Percentiles rank a stretch among this genome's conserved stretches.
These are phyloP conservation scores for Apodemia duryi DNA, from an alignment of 2,888 invertebrate species.

Conservation along the genomic window DNA sequence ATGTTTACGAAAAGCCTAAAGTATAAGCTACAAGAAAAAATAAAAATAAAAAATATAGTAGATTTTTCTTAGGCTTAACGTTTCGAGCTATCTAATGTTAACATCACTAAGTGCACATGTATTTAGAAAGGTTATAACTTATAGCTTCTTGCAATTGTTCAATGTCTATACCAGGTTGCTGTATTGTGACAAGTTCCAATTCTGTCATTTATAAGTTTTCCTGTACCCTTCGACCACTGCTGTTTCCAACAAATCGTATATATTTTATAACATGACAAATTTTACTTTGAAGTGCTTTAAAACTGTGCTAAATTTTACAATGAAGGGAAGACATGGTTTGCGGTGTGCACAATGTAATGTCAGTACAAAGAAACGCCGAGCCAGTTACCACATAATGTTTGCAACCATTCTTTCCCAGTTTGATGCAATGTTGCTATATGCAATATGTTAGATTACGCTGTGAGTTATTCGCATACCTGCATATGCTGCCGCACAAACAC, in stretches of 20 bases:
- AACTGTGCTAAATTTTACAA: neutral
- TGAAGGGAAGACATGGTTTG: slow-evolving; percentile 43
- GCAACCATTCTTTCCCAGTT: slow-evolving; percentile 53
- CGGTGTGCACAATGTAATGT: slow-evolving; percentile 42
- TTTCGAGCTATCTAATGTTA: slow-evolving; percentile 70
- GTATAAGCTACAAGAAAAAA: slow-evolving; percentile 69
- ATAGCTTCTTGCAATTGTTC: slow-evolving; percentile 58
- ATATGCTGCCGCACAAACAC: slow-evolving; percentile 76
- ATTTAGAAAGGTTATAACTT: slow-evolving; percentile 48
- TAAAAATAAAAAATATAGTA: slow-evolving; percentile 58
- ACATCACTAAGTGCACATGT: slow-evolving; percentile 72
- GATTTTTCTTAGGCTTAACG: slow-evolving; percentile 70
- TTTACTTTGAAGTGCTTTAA: slow-evolving; percentile 29
- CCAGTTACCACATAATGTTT: slow-evolving; percentile 61
- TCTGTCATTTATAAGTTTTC: slow-evolving; percentile 13
- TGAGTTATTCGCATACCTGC: slow-evolving; percentile 69
- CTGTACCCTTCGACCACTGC: slow-evolving; percentile 15
- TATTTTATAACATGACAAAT: slow-evolving; percentile 74
- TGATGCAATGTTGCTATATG: slow-evolving; percentile 50
- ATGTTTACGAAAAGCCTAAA: slow-evolving; percentile 71
- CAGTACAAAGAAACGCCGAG: slow-evolving; percentile 69
- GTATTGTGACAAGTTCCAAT: slow-evolving; percentile 5
- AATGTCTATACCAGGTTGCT: slow-evolving; percentile 29
- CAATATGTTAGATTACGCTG: slow-evolving; percentile 65
- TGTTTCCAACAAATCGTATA: slow-evolving; percentile 29